These are phyloP conservation scores for Onychomys torridus DNA, from an alignment of 2,797 vertebrate genomes.

Conservation along the genomic window DNA sequence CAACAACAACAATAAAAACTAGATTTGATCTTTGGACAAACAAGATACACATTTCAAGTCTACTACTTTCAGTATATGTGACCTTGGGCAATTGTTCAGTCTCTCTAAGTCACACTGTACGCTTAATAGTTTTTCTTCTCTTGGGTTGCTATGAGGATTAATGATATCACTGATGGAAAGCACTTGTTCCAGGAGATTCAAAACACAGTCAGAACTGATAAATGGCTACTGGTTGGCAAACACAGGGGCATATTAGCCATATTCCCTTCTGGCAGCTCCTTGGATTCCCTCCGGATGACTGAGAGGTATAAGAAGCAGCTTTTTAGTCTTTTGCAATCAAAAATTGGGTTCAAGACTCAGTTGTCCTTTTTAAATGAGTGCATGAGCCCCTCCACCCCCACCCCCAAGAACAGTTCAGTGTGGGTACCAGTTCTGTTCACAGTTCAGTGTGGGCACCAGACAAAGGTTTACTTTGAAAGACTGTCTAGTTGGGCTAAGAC, in stretches of 20 bases:
- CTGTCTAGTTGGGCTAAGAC: conserved; percentile 65
- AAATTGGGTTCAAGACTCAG: conserved; percentile 16
- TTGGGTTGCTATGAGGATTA: not conserved
- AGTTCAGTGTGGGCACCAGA: conserved; percentile 49
- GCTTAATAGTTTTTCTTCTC: conserved; percentile 13
- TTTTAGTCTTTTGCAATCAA: conserved; percentile 12
- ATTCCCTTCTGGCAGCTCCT: not conserved
- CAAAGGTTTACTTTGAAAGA: conserved; percentile 72
- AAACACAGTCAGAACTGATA: not conserved
- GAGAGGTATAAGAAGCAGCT: not conserved
- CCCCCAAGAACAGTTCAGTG: not conserved
- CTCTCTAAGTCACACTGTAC: not conserved
- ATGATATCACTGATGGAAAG: not conserved
- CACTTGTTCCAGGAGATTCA: not conserved
- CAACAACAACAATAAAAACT: not conserved
- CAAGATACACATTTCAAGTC: conserved; percentile 17
- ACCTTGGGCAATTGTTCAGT: conserved; percentile 11
- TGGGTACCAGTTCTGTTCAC: conserved; percentile 58
- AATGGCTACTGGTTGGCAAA: not conserved
- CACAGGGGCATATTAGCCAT: fast-evolving
- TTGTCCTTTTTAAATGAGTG: not conserved
- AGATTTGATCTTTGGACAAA: not conserved
- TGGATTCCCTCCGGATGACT: not conserved
- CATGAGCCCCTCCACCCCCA: not conserved
- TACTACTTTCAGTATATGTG: conserved; percentile 30